Evolutionary conservation across 2,888 invertebrate genomes (phyloP), one percentile per base, ranked within the genome.

Genomic region (Spodoptera littoralis): DNA sequence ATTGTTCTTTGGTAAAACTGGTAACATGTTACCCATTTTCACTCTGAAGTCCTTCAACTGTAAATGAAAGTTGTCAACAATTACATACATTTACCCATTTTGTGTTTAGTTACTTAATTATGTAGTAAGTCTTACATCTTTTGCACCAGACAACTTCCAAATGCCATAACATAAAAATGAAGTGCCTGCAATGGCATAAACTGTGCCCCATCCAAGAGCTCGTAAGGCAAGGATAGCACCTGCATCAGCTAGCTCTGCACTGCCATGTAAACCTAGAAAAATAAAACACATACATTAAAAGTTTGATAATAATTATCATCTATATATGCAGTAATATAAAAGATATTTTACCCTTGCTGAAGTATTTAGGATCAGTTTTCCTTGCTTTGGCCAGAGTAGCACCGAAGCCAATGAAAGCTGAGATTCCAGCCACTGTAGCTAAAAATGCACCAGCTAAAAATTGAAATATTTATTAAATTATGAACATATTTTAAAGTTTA

Each of bases 121-220:
- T 22, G 22, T 22, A n/a, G 6, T n/a, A 11, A 11, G n/a, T 47
- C 95, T 95, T 95, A 98, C 98, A 95, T 97, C 96, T 82, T 96
- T 96, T 27, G 98, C 98, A 60, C 98, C 98, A 46, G 98, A 97
- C 12, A 98, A 84, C 91, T 98, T 98, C 98, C 98, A 99, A 65
- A 98, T 95, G 11, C 96, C 96, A 90, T 96, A 98, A 86, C 97
- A 98, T 57, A 99, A 89, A 54, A 97, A 88, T 9, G 98, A 96
- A 60, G 98, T 98, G 0, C 98, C 98, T 43, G 97, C 94, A n/a
- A 98, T 92, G 0, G 99, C 98, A 90, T 97, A 98, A 0, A 98
- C 74, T 0, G 98, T 97, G 3, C 98, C 99, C 97, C 98, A 97
- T 8, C 97, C 97, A 0, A 99, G 93, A 0, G 99, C 99, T 85